These are phyloP conservation scores for Drosophila parthenogenetica DNA, from an alignment of 2,888 invertebrate species.

Conservation along the genomic window DNA sequence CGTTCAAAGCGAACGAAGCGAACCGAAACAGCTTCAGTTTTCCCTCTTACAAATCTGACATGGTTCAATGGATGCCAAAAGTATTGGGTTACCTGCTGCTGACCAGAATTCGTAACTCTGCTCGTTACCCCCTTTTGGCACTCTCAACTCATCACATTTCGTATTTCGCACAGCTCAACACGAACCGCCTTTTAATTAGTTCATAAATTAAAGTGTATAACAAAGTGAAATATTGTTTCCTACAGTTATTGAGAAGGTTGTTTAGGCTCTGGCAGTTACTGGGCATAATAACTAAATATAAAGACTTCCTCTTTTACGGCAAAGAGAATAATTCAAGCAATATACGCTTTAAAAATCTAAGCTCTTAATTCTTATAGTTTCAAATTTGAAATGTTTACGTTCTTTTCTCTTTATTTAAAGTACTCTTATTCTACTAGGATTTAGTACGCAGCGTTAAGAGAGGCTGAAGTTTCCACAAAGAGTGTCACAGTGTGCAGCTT, in stretches of 20 bases:
- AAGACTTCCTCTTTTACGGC: too few species aligned
- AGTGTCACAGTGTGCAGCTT: conserved; percentile 37
- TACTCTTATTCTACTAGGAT: too few species aligned
- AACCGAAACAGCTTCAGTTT: conserved; percentile 25
- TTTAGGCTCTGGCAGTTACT: too few species aligned
- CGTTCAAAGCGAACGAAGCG: neutral
- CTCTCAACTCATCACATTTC: neutral
- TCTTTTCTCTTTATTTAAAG: too few species aligned
- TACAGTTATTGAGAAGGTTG: neutral
- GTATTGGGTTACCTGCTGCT: conserved; percentile 67
- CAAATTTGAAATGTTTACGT: too few species aligned
- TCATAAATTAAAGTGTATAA: conserved; percentile 43
- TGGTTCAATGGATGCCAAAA: conserved; percentile 45
- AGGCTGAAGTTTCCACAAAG: too few species aligned
- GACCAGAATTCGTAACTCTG: conserved; percentile 28
- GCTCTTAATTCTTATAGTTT: too few species aligned
- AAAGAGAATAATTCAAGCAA: too few species aligned
- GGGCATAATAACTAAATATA: too few species aligned
- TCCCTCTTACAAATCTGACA: conserved; percentile 46
- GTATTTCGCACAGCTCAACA: conserved; percentile 22
- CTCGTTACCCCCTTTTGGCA: neutral
- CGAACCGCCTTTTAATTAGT: conserved; percentile 60
- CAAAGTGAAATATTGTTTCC: conserved; percentile 8
- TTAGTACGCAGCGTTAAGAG: too few species aligned
- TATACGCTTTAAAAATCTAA: too few species aligned